Evolutionary conservation across 2,113 vertebrate genomes (phyloP).

Genomic region (Craseonycteris thonglongyai): DNA sequence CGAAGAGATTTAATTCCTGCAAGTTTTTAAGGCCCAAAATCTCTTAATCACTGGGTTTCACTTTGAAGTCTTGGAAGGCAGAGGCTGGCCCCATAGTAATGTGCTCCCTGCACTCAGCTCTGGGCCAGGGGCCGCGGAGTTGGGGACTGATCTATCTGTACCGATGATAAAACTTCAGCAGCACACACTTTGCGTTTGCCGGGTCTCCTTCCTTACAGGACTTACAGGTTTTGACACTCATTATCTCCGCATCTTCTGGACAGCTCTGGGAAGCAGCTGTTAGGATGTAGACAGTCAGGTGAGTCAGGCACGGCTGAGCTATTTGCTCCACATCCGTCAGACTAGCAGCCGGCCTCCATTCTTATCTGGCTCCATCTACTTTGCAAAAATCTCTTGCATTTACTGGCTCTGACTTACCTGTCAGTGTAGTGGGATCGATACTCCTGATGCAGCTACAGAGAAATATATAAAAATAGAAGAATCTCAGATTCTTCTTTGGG

Average conservation of each 20-base stretch:
- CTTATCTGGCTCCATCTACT: neutral
- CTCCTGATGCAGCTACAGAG: neutral
- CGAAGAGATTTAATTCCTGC: constrained; percentile 60
- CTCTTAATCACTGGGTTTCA: constrained; percentile 52
- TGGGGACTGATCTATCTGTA: rapidly evolving
- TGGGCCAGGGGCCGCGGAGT: neutral
- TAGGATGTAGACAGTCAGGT: rapidly evolving
- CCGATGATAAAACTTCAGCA: rapidly evolving
- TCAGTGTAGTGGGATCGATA: rapidly evolving
- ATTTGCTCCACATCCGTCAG: neutral
- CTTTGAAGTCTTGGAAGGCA: constrained; percentile 57
- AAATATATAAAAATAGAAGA: neutral
- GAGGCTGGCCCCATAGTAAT: neutral
- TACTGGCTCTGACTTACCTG: neutral
- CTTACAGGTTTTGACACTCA: rapidly evolving
- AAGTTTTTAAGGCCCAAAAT: neutral
- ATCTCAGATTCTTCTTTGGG: neutral
- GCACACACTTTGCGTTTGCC: neutral
- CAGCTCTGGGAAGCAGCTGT: neutral
- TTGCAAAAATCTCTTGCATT: neutral
- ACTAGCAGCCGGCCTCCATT: neutral
- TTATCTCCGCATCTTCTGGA: neutral
- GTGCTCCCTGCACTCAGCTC: neutral
- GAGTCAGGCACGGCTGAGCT: neutral
- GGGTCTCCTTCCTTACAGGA: neutral